phyloP scores from a whole-genome alignment of 1,140 invertebrate genomes.

The Dryas iulia region DNA sequence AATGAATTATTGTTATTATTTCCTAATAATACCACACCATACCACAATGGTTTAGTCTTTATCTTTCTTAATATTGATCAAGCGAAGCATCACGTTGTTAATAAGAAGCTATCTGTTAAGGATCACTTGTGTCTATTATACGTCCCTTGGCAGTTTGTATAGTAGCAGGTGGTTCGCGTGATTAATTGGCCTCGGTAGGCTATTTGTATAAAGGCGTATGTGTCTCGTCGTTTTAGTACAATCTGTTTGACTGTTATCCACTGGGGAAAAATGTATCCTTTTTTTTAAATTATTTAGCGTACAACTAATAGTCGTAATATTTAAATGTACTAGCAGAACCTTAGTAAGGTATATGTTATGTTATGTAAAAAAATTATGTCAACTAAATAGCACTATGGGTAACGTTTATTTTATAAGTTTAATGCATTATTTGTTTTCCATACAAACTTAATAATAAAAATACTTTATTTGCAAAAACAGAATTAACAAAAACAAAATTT shows the following conservation, averaged over 20 bases:
- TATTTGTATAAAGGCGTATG: constrained; percentile 22
- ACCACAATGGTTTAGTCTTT: not conserved
- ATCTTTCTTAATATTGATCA: not conserved
- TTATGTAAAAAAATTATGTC: too few species aligned
- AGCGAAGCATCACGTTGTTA: not conserved
- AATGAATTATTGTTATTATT: not conserved
- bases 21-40: not conserved
- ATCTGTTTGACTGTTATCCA: constrained; percentile 12
- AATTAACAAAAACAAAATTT: too few species aligned
- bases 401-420: too few species aligned
- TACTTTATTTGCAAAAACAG: too few species aligned
- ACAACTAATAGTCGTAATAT: too few species aligned
- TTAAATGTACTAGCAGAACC: too few species aligned
- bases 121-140: constrained; percentile 10
- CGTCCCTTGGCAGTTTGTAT: constrained; percentile 37
- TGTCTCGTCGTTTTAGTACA: constrained; percentile 7
- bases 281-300: not conserved
- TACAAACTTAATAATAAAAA: too few species aligned
- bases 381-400: too few species aligned
- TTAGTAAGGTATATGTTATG: too few species aligned
- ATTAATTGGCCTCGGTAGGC: constrained; percentile 54
- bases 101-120: constrained; percentile 8
- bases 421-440: too few species aligned
- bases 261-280: constrained; percentile 6
- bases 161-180: constrained; percentile 58